Conservation (phyloP, 2,113 vertebrate genomes). For the Eudorcas thomsonii region DNA sequence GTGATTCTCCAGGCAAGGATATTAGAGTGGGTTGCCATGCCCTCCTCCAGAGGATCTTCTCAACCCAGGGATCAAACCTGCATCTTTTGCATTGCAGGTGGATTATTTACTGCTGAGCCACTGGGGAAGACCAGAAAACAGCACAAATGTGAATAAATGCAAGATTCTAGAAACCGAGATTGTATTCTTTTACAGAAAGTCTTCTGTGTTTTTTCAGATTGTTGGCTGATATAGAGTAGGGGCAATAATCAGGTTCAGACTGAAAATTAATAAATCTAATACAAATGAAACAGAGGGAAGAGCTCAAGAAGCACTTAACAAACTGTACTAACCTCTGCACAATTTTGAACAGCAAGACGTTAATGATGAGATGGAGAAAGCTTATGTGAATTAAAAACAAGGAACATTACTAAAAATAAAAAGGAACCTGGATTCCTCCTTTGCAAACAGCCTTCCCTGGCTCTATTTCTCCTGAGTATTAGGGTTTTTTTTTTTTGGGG, state of each 20-base stretch:
- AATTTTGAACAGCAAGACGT: background rate
- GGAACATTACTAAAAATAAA: background rate
- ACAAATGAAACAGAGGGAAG: background rate
- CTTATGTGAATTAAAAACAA: background rate
- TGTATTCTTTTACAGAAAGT: background rate
- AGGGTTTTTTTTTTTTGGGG: background rate
- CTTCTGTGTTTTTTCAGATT: background rate
- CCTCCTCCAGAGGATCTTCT: background rate
- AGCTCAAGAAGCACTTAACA: background rate
- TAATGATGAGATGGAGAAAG: background rate
- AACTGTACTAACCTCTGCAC: background rate
- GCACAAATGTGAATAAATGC: background rate
- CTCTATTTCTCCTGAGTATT: background rate
- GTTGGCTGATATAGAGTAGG: background rate
- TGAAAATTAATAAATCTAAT: background rate
- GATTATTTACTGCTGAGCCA: background rate
- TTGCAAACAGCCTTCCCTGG: background rate
- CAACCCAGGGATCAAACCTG: background rate
- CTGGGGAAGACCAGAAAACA: background rate
- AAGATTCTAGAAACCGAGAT: background rate
- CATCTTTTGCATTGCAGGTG: background rate
- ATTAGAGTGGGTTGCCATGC: background rate
- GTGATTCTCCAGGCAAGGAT: background rate
- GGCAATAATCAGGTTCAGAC: background rate
- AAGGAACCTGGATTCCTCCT: background rate